Base-by-base conservation (phyloP, 2,888 invertebrate species). In the Clitarchus hookeri region DNA sequence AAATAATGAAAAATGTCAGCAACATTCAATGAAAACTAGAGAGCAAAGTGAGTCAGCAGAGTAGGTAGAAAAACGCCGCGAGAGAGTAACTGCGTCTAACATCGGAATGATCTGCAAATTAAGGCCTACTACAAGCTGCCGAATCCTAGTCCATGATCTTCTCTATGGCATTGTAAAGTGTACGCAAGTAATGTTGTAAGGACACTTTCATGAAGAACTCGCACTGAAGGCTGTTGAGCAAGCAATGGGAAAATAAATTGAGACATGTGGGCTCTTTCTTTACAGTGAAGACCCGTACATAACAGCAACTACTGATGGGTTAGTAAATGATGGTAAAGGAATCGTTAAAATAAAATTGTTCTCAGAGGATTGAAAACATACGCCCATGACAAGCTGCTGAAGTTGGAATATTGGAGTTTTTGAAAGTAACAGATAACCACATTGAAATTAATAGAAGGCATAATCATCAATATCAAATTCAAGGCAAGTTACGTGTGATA, bases 381-480 rank as follows among this genome's bases (percentile, higher is more conserved):
- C 65, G 16, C 65, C 65, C 65, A 65, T 19, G 65, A 16, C 65
- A 65, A 65, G 65, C 23, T 65, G 19, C 65, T 65, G 65, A 65
- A 65, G 65, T 11, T 65, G 65, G 65, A 65, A 16, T 65, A 1
- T 65, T 65, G 65, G 65, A 65, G 65, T 65, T 65, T 65, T 65
- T 65, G 65, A 65, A 65, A 65, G 65, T 65, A 65, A 65, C 1
- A 65, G 65, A 65, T 65, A 48, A 48, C 16, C 19, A 65, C 65
- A 65, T 65, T 65, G 19, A 65, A 65, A 65, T 65, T 65, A 65
- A 65, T 65, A 65, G 65, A 65, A 65, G 16, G 65, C 65, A 65
- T 65, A 65, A 65, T 65, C 16, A 65, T 65, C 65, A 65, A 6
- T 65, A 65, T 65, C 65, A 65, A 19, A 23, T 65, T n/a, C 65